phyloP scores from a whole-genome alignment of 2,797 vertebrate species.

The Anomalospiza imberbis region DNA sequence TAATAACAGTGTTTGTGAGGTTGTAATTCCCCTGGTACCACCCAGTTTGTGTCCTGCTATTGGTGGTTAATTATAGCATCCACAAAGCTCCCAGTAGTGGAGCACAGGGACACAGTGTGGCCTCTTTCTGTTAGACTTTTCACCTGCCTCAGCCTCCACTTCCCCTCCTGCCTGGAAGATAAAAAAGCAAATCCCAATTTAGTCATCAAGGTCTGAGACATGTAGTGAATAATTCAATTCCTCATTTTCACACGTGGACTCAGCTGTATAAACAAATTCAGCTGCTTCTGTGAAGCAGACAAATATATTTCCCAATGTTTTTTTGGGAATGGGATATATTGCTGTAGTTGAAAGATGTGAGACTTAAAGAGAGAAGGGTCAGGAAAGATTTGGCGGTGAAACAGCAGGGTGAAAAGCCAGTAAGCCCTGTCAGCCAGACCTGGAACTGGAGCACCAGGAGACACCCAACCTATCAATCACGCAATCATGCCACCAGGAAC shows the following conservation, averaged over 20 bases:
- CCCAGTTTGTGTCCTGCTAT: neutral
- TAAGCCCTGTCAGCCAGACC: neutral
- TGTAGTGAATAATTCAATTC: constrained; percentile 66
- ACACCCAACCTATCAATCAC: neutral
- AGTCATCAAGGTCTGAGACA: constrained; percentile 66
- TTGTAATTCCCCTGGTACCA: neutral
- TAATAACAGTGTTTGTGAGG: neutral
- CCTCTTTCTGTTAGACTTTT: constrained; percentile 48
- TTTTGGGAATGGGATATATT: neutral
- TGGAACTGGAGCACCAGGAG: neutral
- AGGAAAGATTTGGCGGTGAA: neutral
- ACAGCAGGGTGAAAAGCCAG: neutral
- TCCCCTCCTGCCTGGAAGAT: constrained; percentile 34
- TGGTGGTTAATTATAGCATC: constrained; percentile 39
- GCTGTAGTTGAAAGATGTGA: neutral
- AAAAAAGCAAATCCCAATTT: constrained; percentile 63
- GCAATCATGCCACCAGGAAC: neutral
- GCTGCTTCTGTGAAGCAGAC: neutral
- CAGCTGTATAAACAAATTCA: constrained; percentile 55
- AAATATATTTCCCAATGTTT: neutral
- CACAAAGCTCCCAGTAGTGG: neutral
- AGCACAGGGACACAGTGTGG: neutral
- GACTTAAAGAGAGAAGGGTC: neutral
- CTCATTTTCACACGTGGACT: constrained; percentile 39
- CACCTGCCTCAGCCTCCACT: neutral